Evolutionary conservation across 2,113 vertebrate genomes (phyloP).

Genomic region (Saimiri boliviensis): DNA sequence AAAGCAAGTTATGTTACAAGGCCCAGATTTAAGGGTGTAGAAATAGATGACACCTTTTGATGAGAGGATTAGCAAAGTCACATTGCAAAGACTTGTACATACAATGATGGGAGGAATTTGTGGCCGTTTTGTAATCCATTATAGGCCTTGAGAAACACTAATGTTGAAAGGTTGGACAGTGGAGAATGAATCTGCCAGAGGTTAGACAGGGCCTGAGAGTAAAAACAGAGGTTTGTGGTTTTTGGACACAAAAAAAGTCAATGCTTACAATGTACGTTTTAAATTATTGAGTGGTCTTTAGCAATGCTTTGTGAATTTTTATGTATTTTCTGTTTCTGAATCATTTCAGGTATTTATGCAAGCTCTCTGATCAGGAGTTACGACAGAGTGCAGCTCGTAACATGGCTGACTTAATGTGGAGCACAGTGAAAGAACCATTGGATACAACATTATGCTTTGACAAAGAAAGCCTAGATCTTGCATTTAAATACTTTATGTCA

Average conservation of each 20-base stretch:
- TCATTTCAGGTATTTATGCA: conserved; percentile 95
- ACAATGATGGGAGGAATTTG: background rate
- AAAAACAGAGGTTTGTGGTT: background rate
- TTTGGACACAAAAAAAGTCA: background rate
- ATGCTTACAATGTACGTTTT: background rate
- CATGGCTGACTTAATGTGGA: conserved; percentile 99
- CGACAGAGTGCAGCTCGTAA: conserved; percentile 98
- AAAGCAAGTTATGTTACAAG: background rate
- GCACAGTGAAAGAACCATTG: conserved; percentile 98
- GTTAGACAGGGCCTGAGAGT: background rate
- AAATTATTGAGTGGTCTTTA: background rate
- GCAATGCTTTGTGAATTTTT: background rate
- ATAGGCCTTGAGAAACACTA: background rate
- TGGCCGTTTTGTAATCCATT: conserved; percentile 14
- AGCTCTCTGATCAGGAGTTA: conserved; percentile 98
- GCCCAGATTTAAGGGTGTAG: background rate
- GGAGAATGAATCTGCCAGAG: background rate
- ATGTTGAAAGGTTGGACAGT: background rate
- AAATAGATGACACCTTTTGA: background rate
- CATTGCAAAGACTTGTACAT: background rate
- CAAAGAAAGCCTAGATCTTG: conserved; percentile 99
- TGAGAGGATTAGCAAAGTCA: background rate
- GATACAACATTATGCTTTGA: conserved; percentile 98
- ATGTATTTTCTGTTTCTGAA: conserved; percentile 54
- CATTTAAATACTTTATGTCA: conserved; percentile 99